Percentiles rank a stretch among this genome's conserved stretches.
Evolutionary conservation across 2,113 vertebrate genomes (phyloP).

Genomic region (Lontra canadensis): DNA sequence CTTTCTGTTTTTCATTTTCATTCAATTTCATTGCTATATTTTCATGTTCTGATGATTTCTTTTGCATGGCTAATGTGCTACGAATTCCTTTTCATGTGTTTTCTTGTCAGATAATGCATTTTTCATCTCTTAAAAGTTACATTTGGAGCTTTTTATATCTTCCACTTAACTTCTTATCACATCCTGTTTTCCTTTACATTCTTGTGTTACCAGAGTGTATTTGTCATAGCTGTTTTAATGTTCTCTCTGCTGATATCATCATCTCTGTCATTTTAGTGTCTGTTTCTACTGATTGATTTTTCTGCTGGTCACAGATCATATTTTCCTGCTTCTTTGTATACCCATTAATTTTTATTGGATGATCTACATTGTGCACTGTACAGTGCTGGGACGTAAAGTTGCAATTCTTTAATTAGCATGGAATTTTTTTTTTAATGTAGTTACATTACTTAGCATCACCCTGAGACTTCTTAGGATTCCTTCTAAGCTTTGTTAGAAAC

Average conservation of each 20-base stretch:
- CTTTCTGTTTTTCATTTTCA: background rate
- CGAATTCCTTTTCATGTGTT: background rate
- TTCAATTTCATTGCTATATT: background rate
- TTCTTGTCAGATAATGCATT: background rate
- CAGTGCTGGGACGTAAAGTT: background rate
- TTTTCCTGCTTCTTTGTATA: background rate
- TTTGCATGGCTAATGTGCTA: background rate
- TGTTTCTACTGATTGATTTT: constrained; percentile 20
- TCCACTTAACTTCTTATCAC: background rate
- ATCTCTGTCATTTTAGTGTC: background rate
- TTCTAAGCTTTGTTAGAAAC: background rate
- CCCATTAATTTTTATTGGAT: background rate
- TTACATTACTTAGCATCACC: background rate
- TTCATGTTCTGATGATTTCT: background rate
- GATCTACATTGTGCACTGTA: background rate
- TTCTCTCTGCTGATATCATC: background rate
- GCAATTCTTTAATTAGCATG: background rate
- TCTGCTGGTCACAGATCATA: background rate
- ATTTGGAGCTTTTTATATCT: background rate
- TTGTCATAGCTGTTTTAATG: background rate
- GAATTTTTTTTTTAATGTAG: background rate
- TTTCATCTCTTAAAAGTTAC: background rate
- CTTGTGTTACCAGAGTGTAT: background rate
- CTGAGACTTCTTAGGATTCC: background rate
- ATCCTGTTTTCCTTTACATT: background rate